Base-by-base conservation (phyloP, 2,113 vertebrate genomes). In the Antechinus stuartii region DNA sequence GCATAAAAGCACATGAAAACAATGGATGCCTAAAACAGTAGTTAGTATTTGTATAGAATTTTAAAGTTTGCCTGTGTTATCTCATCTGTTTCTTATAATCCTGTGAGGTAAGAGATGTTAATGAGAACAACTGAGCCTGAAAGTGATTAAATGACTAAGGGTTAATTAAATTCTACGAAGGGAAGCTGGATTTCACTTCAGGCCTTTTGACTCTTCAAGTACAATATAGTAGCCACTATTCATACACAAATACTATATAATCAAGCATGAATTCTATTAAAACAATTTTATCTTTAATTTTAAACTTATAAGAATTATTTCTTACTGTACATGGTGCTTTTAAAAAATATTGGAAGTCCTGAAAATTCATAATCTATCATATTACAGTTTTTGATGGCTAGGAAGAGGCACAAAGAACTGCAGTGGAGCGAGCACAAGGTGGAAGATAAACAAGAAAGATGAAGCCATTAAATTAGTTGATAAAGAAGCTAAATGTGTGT, bases 401-500 rank as follows among this genome's bases (percentile, higher is more conserved):
- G 35, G 61, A 76, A 76, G 16, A 76, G 16, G 68, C 68, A 84
- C n/a, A 42, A 92, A 93, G 89, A 94, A 90, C 50, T 24, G 11
- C 2, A 94, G 57, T 25, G 49, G 4, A 94, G 68, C 93, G 68
- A 91, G 55, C 50, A 1, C 0, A 95, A 61, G 35, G 91, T 61
- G 8, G 27, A 94, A 95, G 56, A 76, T 14, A 56, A 76, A 76
- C 8, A 56, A 93, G 94, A 22, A 2, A 76, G 76, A 30, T 94
- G 46, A 11, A 92, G 25, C 24, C 95, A 96, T 35, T 68, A 47
- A 95, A 89, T 16, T 27, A 47, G 90, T 27, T 27, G 76, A 90
- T 84, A 25, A 92, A 92, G 55, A 30, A n/a, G 19, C 4, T 76
- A 76, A 19, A 23, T 84, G 30, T 68, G 12, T 30, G 56, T 30